Conservation (phyloP, 2,113 vertebrate genomes). For the Lichenostomus cassidix region DNA sequence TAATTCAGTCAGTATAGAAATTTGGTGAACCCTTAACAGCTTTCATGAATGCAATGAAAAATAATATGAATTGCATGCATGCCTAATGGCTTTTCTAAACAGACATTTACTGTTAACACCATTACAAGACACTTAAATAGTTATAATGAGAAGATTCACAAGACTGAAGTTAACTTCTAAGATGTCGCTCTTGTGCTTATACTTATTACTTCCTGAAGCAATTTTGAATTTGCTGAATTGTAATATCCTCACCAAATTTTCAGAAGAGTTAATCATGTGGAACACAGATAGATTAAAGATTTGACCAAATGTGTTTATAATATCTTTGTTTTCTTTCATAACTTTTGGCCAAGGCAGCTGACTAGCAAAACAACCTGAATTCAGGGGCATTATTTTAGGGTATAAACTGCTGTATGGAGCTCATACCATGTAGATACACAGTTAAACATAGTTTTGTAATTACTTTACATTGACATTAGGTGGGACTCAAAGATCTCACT, state of each 20-base stretch:
- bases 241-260: neutral
- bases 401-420: neutral
- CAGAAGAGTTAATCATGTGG: neutral
- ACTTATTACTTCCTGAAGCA: neutral
- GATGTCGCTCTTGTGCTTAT: neutral
- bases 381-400: neutral
- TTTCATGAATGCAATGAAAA: neutral
- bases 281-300: neutral
- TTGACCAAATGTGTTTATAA: neutral
- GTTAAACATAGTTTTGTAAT: neutral
- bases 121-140: neutral
- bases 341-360: neutral
- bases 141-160: neutral
- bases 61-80: neutral
- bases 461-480: neutral
- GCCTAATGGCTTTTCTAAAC: neutral
- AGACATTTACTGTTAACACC: neutral
- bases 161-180: neutral
- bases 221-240: neutral
- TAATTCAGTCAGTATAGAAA: neutral
- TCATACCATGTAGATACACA: neutral
- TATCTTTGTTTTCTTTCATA: neutral
- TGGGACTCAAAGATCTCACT: neutral
- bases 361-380: neutral
- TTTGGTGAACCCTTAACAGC: neutral